phyloP scores from a whole-genome alignment of 2,888 invertebrate species.

The Tuberolachnus salignus region DNA sequence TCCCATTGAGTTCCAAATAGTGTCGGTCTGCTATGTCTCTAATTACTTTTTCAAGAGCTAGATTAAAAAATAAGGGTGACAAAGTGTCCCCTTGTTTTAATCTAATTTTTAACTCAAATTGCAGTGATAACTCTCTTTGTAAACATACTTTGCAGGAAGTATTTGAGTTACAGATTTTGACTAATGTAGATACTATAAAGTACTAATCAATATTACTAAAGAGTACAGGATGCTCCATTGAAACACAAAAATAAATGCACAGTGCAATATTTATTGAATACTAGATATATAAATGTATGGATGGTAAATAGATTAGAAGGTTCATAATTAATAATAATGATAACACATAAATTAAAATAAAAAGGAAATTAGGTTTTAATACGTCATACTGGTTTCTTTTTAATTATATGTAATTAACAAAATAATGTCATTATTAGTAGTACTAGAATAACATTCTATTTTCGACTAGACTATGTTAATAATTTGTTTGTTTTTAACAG shows the following conservation, averaged over 20 bases:
- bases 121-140: no score
- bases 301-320: neutral
- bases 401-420: slow-evolving; percentile 42
- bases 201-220: neutral
- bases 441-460: slow-evolving; percentile 43
- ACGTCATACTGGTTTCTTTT: slow-evolving; percentile 26
- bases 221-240: neutral
- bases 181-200: no score
- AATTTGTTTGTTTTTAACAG: slow-evolving; percentile 49
- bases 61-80: no score
- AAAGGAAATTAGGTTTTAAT: slow-evolving; percentile 48
- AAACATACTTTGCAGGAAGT: no score
- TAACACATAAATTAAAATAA: neutral
- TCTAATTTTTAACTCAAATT: no score
- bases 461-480: slow-evolving; percentile 56
- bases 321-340: neutral
- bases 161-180: no score
- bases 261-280: neutral
- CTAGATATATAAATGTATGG: neutral
- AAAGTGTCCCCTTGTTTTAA: no score
- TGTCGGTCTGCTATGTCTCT: no score
- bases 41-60: no score
- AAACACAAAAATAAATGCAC: neutral
- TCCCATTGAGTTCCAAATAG: no score
- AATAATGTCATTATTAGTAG: slow-evolving; percentile 46